These are phyloP conservation scores for Coryphaenoides rupestris DNA, from an alignment of 2,113 vertebrate species.

Conservation along the genomic window DNA sequence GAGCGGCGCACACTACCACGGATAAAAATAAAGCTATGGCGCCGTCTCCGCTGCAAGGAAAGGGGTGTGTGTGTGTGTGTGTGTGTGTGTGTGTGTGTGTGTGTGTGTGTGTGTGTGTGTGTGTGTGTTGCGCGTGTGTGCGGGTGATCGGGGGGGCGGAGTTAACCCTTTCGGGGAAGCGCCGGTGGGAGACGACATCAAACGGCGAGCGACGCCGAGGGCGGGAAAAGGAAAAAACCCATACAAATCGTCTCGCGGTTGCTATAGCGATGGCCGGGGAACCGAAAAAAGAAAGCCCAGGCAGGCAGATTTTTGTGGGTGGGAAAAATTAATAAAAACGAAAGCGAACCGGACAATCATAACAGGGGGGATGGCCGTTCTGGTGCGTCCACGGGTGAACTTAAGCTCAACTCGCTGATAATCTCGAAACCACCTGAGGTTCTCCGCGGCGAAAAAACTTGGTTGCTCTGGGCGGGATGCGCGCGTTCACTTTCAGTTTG, in stretches of 20 bases:
- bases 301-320: slow-evolving; percentile 12
- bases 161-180: slow-evolving; percentile 65
- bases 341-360: not conserved
- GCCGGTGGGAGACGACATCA: slow-evolving; percentile 65
- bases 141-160: slow-evolving; percentile 31
- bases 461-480: not conserved
- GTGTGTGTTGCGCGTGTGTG: no score
- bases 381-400: not conserved
- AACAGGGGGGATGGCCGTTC: not conserved
- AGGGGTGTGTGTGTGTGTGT: no score
- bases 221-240: slow-evolving; percentile 62
- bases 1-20: slow-evolving; percentile 61
- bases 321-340: slow-evolving; percentile 7
- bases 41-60: slow-evolving; percentile 26
- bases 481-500: not conserved
- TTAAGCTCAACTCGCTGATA: not conserved
- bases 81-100: no score
- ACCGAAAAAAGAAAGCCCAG: slow-evolving; percentile 58
- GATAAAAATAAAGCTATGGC: slow-evolving; percentile 56
- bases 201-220: slow-evolving; percentile 63
- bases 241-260: slow-evolving; percentile 67
- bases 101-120: no score
- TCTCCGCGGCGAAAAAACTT: not conserved
- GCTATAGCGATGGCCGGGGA: slow-evolving; percentile 73
- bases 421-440: not conserved